phyloP scores from a whole-genome alignment of 37 sponge, comb jelly and placozoan species.

The Agelas oroides region DNA sequence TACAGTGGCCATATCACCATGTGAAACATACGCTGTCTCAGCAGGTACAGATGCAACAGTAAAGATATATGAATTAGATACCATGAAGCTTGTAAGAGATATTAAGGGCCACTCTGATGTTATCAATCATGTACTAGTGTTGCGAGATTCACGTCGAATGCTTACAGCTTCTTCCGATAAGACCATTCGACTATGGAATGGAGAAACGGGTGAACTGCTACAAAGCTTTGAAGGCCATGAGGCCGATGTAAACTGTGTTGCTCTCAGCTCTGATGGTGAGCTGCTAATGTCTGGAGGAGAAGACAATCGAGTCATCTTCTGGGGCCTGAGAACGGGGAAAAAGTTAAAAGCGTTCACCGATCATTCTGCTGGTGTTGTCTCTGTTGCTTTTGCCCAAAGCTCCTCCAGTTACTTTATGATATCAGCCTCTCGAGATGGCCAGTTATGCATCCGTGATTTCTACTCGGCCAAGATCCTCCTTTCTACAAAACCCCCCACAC shows the following conservation, averaged over 20 bases:
- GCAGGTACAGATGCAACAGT: conserved; percentile 32
- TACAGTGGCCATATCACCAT: conserved; percentile 42
- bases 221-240: conserved; percentile 18
- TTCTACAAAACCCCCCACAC: neutral
- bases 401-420: conserved; percentile 27
- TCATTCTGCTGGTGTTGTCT: conserved; percentile 43
- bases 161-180: conserved; percentile 35
- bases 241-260: conserved; percentile 41
- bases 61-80: conserved; percentile 23
- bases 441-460: conserved; percentile 51
- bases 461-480: conserved; percentile 30
- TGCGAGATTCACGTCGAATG: conserved; percentile 28
- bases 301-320: conserved; percentile 51
- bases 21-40: conserved; percentile 42
- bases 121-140: conserved; percentile 19
- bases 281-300: conserved; percentile 58
- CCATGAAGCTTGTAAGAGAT: conserved; percentile 5
- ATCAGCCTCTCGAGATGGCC: conserved; percentile 47
- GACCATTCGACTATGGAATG: conserved; percentile 44
- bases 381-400: conserved; percentile 42
- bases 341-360: conserved; percentile 52
- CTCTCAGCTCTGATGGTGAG: conserved; percentile 37
- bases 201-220: conserved; percentile 22
- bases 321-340: conserved; percentile 55
- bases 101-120: conserved; percentile 9